Conservation (phyloP, 2,888 invertebrate species). For the Amphipyra berbera region DNA sequence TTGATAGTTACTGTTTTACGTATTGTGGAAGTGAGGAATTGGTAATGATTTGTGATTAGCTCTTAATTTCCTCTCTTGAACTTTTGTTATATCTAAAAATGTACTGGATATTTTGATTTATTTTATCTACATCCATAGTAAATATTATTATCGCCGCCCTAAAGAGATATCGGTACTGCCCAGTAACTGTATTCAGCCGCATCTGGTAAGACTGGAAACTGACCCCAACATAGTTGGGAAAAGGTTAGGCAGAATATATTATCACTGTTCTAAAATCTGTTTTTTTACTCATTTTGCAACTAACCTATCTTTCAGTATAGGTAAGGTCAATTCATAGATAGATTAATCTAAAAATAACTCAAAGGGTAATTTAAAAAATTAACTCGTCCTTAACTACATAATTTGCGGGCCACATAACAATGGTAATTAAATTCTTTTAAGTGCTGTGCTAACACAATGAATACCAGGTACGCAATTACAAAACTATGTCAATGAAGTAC, state of each 20-base stretch:
- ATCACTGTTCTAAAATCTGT: too few species aligned
- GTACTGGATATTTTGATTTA: too few species aligned
- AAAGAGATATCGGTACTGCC: too few species aligned
- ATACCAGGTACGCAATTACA: slow-evolving; percentile 28
- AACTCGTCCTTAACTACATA: neutral
- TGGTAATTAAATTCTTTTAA: slow-evolving; percentile 4
- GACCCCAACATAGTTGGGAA: too few species aligned
- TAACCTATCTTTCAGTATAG: too few species aligned
- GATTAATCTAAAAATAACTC: neutral
- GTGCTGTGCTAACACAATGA: slow-evolving; percentile 2
- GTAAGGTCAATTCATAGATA: too few species aligned
- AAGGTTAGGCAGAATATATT: too few species aligned
- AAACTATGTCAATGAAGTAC: slow-evolving; percentile 40
- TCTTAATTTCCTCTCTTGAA: neutral
- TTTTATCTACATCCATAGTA: too few species aligned
- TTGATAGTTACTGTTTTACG: slow-evolving; percentile 25
- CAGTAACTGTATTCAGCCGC: too few species aligned
- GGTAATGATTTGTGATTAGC: neutral
- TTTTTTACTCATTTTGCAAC: too few species aligned
- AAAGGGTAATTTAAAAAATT: neutral
- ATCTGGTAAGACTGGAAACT: too few species aligned
- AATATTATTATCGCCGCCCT: too few species aligned
- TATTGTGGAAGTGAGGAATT: slow-evolving; percentile 2
- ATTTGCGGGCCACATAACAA: slow-evolving; percentile 1
- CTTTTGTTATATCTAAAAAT: neutral